Percentiles rank a stretch among this genome's conserved stretches.
Evolutionary conservation across 30 jellyfish, hydroid and myxozoan genomes (phyloP).

Genomic region (Aurelia sp.): DNA sequence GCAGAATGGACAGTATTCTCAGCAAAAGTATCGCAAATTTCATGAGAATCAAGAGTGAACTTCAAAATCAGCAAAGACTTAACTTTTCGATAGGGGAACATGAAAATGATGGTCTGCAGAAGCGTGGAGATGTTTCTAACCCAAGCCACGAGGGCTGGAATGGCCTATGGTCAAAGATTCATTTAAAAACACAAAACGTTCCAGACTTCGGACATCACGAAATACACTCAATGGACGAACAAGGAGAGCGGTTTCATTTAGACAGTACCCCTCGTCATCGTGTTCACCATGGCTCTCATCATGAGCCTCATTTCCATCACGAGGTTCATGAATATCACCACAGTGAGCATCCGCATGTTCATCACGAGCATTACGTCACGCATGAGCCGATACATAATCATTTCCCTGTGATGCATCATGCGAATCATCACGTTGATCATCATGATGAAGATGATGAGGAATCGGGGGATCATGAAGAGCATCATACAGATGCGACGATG

Average conservation of each 20-base stretch:
- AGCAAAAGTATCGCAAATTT: conserved; percentile 54
- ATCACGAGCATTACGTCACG: conserved; percentile 65
- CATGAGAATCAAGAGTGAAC: conserved; percentile 10
- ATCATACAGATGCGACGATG: conserved; percentile 66
- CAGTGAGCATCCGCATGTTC: conserved; percentile 67
- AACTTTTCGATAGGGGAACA: background rate
- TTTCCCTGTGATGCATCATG: conserved; percentile 36
- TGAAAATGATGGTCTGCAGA: background rate
- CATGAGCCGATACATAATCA: conserved; percentile 61
- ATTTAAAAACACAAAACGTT: conserved; percentile 17
- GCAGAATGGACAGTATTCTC: conserved; percentile 5
- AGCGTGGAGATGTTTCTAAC: conserved; percentile 21
- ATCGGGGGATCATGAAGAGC: conserved; percentile 71
- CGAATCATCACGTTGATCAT: conserved; percentile 35
- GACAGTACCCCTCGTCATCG: conserved; percentile 70
- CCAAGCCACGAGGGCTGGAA: conserved; percentile 61
- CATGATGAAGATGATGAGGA: conserved; percentile 38
- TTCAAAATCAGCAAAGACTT: background rate
- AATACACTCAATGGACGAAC: conserved; percentile 44
- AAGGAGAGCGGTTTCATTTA: conserved; percentile 46
- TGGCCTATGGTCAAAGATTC: conserved; percentile 11
- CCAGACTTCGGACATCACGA: conserved; percentile 68
- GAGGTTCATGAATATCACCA: conserved; percentile 75
- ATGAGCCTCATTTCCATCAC: conserved; percentile 62
- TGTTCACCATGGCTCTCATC: conserved; percentile 63